Evolutionary conservation across 2,113 vertebrate genomes (phyloP), one percentile per base, ranked within the genome.

Genomic region (Sinocyclocheilus anophthalmus): DNA sequence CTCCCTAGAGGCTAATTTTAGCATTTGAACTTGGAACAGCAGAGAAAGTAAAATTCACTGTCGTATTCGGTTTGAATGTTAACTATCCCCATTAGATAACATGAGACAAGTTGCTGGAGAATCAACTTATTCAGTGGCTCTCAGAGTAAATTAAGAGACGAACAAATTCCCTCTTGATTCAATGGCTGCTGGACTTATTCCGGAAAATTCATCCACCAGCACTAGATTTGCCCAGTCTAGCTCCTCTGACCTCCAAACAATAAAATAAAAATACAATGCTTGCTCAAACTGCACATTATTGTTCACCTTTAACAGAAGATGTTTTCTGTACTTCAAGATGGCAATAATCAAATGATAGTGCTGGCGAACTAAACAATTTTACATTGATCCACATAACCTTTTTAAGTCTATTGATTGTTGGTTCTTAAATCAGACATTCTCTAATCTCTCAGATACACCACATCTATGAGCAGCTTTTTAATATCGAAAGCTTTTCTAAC

Each of bases 301-400:
- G 85, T 87, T 91, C 88, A 92, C 90, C 91, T 92, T 90, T 92
- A 91, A 94, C 91, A 93, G 92, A 91, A 92, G 91, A 91, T 88
- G 91, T 83, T 88, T 90, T 90, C 93, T 93, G 92, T 93, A 94
- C 91, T 92, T 94, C 93, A 94, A 91, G 88, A 93, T 94, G 93
- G 93, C 93, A 93, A 93, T 93, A 94, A 94, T 93, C 83, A 80
- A 85, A 93, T 93, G 93, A 95, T 93, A 93, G 92, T 79, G 80
- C 89, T 91, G 92, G 91, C 91, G 90, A 92, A 90, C 92, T 93
- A 94, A 94, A 94, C 93, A 93, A 93, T 92, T 93, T 94, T 93
- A 92, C 92, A 94, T 95, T 94, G 93, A 94, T 94, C 88, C 79
- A 59, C 90, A 91, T 93, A 93, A 93, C 93, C 93, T 94, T 93